A percentile compares a stretch with the other conserved stretches of the same genome.
phyloP scores from a whole-genome alignment of 2,888 invertebrate species.

The Mimumesa dahlbomi region DNA sequence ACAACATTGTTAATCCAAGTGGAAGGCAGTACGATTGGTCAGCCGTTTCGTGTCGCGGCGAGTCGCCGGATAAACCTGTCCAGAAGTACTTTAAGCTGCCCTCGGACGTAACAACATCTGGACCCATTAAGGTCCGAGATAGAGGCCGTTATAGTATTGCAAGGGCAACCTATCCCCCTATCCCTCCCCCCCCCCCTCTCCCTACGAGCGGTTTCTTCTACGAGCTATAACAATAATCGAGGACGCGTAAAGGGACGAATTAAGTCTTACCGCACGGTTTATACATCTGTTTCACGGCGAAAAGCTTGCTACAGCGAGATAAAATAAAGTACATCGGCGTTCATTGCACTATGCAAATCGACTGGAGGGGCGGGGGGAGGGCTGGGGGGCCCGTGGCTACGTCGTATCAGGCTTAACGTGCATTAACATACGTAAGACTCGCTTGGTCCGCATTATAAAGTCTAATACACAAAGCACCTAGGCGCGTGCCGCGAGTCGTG shows the following conservation, averaged over 20 bases:
- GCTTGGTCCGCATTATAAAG: conserved; percentile 68
- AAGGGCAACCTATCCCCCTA: too few species aligned
- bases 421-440: conserved; percentile 72
- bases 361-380: too few species aligned
- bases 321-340: conserved; percentile 27
- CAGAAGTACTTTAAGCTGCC: conserved; percentile 65
- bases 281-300: conserved; percentile 1
- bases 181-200: conserved; percentile 9
- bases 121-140: conserved; percentile 62
- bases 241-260: conserved; percentile 7
- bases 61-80: conserved; percentile 63
- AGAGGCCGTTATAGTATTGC: conserved; percentile 54
- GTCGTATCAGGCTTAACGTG: conserved; percentile 64
- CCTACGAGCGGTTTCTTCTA: background rate
- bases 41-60: conserved; percentile 61
- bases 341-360: conserved; percentile 62
- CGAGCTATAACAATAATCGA: conserved; percentile 51
- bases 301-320: background rate
- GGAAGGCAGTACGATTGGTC: conserved; percentile 58
- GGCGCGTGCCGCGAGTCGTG: conserved; percentile 58
- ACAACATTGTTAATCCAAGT: conserved; percentile 61
- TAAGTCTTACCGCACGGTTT: conserved; percentile 1
- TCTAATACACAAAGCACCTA: conserved; percentile 63
- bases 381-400: conserved; percentile 29
- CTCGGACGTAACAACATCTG: conserved; percentile 62